Evolutionary conservation across 2,888 invertebrate genomes (phyloP).

Genomic region (Psococerastis gibbosa): DNA sequence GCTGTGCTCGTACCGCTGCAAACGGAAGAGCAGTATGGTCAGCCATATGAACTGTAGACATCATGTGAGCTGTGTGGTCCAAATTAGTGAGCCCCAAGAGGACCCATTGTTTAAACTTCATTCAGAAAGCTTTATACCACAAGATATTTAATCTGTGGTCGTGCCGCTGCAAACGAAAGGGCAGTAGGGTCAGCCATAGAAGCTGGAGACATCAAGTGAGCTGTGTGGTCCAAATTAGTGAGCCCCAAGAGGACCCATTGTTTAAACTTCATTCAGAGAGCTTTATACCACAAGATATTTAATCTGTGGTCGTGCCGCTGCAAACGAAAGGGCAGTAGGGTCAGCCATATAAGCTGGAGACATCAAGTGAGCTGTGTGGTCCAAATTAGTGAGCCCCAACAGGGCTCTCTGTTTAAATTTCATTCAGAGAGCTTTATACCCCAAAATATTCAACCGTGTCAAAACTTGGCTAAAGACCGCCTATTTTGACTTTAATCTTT

Average conservation of each 20-base stretch:
- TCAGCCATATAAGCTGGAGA: background rate
- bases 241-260: background rate
- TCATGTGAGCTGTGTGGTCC: conserved; percentile 14
- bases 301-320: background rate
- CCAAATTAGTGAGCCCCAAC: conserved; percentile 12
- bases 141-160: background rate
- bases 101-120: background rate
- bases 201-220: conserved; percentile 1
- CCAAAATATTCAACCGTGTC: background rate
- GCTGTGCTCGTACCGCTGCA: background rate
- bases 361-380: conserved; percentile 14
- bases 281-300: background rate
- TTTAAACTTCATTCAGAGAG: background rate
- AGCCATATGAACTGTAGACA: background rate
- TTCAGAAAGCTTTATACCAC: background rate
- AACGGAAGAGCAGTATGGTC: background rate
- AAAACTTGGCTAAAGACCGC: too few relatives aligned
- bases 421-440: background rate
- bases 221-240: conserved; percentile 15
- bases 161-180: background rate
- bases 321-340: background rate
- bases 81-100: conserved; percentile 11
- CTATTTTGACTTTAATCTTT: too few relatives aligned
- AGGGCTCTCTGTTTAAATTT: background rate
- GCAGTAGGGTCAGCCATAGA: background rate